Conservation (phyloP, 1,140 invertebrate genomes). For the Fopius arisanus region DNA sequence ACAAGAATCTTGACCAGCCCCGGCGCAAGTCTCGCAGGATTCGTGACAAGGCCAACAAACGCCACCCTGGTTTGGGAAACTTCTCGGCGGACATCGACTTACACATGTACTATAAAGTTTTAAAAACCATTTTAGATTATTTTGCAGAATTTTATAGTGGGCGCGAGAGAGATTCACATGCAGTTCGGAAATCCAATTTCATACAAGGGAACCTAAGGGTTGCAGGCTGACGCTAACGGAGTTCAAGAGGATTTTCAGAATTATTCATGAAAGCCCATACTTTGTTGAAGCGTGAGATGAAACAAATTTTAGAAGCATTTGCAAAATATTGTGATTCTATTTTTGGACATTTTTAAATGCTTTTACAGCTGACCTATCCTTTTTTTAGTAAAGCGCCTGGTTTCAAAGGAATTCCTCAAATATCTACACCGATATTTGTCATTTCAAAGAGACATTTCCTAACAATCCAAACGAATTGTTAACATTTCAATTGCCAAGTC, state of each 20-base stretch:
- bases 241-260: not conserved
- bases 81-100: slow-evolving; percentile 79
- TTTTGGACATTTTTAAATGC: too few relatives aligned
- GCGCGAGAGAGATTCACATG: not conserved
- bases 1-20: slow-evolving; percentile 83
- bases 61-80: slow-evolving; percentile 78
- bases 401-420: too few relatives aligned
- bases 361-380: too few relatives aligned
- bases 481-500: too few relatives aligned
- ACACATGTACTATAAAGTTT: slow-evolving; percentile 74
- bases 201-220: not conserved
- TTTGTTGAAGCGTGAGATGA: not conserved
- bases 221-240: not conserved
- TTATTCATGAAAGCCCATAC: too few relatives aligned
- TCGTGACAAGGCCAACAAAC: slow-evolving; percentile 85
- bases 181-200: not conserved
- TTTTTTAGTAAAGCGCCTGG: too few relatives aligned
- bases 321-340: too few relatives aligned
- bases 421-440: too few relatives aligned
- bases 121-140: not conserved
- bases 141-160: not conserved
- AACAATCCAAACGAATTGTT: too few relatives aligned
- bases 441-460: too few relatives aligned
- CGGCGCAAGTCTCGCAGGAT: slow-evolving; percentile 83
- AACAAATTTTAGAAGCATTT: not conserved